Base-by-base conservation (phyloP, 2,888 invertebrate genomes). In the Cyclophora albipunctata region DNA sequence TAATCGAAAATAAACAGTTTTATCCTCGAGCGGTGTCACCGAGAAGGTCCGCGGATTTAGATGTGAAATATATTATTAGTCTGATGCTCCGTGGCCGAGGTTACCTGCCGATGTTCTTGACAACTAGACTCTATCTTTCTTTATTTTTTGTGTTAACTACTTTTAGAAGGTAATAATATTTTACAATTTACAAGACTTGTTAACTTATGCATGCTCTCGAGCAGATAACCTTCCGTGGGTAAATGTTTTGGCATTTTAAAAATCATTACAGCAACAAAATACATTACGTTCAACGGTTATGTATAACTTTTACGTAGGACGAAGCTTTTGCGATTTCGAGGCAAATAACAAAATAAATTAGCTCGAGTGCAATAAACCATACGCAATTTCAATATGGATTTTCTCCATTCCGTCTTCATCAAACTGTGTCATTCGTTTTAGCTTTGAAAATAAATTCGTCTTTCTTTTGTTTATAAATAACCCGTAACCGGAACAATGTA, bases 401-500 rank as follows among this genome's bases (percentile, higher is more conserved):
- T 58, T 65, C 67, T 58, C 62, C 67, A 70, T 79, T 75, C 77
- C 79, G 75, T 75, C 67, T 68, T 67, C 64, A 67, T 71, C 64
- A 70, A 85, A 81, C 73, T 80, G 83, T 87, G 86, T 81, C 84
- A 84, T 82, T 75, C 75, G 71, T 75, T 79, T 80, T 72, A 73
- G 77, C 75, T 65, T 71, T 72, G 77, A 71, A 71, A 71, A 81
- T 79, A 80, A 78, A 81, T 78, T 78, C 75, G 75, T 81, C 76
- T 82, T 79, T 80, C 80, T 79, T 77, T 78, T 80, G 79, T 79
- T 79, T 88, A 87, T 82, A 84, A 85, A 87, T 88, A 88, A 76
- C 79, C 69, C 67, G 72, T 82, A 84, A 82, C 85, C 84, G 86
- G 84, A 86, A 87, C 86, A 84, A 80, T 61, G 75, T 75, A 73